Evolutionary conservation across 2,797 vertebrate genomes (phyloP), one percentile per base, ranked within the genome.

Genomic region (Salmo trutta): DNA sequence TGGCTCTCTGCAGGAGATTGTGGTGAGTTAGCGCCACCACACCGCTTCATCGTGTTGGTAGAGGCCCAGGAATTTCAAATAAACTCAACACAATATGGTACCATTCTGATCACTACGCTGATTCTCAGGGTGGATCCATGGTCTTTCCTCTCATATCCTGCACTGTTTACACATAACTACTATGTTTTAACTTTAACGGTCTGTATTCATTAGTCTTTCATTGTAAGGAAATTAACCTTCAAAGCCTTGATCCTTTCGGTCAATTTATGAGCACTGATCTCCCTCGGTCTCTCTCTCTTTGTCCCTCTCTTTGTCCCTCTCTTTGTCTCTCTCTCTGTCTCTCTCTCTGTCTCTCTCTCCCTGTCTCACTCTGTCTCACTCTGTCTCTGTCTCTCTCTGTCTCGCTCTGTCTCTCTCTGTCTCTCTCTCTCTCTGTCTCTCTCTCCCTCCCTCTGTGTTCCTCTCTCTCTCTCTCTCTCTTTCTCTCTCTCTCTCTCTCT

Each of bases 381-480:
- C 8, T 47, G 8, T 47, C 41, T 12, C 0, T 47, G 2, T 47
- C 0, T 12, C 8, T 3, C 0, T 12, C 41, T 47, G 0, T 47
- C 41, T 47, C 41, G 12, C 0, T 47, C 0, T 47, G 2, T 47
- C 7, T 41, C 8, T 41, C 8, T 41, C 8, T 47, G 1, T 41
- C 2, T 47, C 41, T 47, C 2, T 47, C 2, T 47, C 2, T 41
- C 41, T 41, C 2, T 10, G 8, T 10, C 2, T 41, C 36, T 10
- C 1, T 41, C 7, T 41, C 8, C 10, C 41, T 41, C 0, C 10
- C 8, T 41, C 41, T 41, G 0, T 8, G 0, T 41, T 7, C 8
- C 1, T 41, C 36, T 41, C 0, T 10, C 41, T 47, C 1, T 41
- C 41, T 41, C 8, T 41, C 2, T 10, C 41, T 41, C 41, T 8